Evolutionary conservation across 2,888 invertebrate genomes (phyloP), one percentile per base, ranked within the genome.

Genomic region (Lepidonotus clava): DNA sequence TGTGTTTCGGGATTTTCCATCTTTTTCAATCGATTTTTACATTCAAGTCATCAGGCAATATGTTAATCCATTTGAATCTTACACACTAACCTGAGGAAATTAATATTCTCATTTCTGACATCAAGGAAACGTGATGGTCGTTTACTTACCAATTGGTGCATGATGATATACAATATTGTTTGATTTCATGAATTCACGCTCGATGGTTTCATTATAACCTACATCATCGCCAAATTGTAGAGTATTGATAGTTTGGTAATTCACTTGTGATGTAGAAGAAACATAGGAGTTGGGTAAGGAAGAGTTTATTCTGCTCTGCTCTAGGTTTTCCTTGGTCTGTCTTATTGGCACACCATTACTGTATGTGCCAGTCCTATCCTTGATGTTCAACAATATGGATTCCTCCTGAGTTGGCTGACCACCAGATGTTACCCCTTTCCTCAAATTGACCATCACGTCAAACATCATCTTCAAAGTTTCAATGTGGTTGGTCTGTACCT

Each of bases 171-270:
- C 56, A 11, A 86, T 14, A 36, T 14, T 34, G 8, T n/a, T 6
- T 5, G 34, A 34, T 28, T 5, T 1, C 14, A 76, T n/a, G 11
- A 38, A 56, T 24, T 32, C 11, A 83, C 88, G 89, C 86, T 92
- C 92, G 21, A 89, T 28, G 14, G 89, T 86, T 86, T 91, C 92
- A 88, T 92, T 92, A 84, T 91, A 92, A 4, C 92, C 92, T 67
- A 92, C 89, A 40, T 90, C 90, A 90, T 92, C 92, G 11, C 92
- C 92, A 90, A 92, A 92, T 87, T 92, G 92, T 18, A 88, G 89
- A 6, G 71, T 77, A 87, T 92, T 92, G n/a, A 86, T 88, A 2
- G 71, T 83, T 85, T 92, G 92, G 88, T 89, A 92, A 86, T 92
- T 92, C n/a, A 89, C 86, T 4, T 51, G 40, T 1, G 91, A 90